Evolutionary conservation across 2,113 vertebrate genomes (phyloP).

Genomic region (Deroptyus accipitrinus): DNA sequence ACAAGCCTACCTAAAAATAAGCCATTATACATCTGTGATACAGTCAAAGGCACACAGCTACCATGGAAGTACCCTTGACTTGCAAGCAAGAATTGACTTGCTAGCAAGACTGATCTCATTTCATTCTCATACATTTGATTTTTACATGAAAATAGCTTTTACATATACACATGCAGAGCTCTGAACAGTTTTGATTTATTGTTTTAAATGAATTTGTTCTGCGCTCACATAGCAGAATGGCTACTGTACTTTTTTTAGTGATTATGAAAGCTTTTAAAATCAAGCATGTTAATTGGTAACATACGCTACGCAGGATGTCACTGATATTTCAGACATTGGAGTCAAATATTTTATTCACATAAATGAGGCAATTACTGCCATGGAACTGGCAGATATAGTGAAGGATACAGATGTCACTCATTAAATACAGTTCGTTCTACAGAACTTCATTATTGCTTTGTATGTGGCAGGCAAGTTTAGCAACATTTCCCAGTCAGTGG

Average conservation of each 20-base stretch:
- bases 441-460: neutral
- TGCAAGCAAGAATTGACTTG: neutral
- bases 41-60: neutral
- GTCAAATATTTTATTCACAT: constrained; percentile 1
- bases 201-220: neutral
- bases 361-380: neutral
- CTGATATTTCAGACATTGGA: neutral
- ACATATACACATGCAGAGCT: neutral
- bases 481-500: neutral
- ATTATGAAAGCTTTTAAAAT: neutral
- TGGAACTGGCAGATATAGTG: neutral
- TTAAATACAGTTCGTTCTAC: neutral
- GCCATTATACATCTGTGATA: rapidly evolving
- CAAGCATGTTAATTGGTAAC: neutral
- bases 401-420: neutral
- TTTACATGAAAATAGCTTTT: neutral
- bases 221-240: neutral
- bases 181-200: neutral
- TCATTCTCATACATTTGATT: neutral
- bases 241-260: neutral
- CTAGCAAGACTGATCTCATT: neutral
- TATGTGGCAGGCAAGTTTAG: neutral
- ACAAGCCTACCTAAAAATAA: neutral
- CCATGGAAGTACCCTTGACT: neutral
- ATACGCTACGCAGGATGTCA: neutral